Evolutionary conservation across 2,797 vertebrate species (phyloP).

Genomic region (Alectoris magna): DNA sequence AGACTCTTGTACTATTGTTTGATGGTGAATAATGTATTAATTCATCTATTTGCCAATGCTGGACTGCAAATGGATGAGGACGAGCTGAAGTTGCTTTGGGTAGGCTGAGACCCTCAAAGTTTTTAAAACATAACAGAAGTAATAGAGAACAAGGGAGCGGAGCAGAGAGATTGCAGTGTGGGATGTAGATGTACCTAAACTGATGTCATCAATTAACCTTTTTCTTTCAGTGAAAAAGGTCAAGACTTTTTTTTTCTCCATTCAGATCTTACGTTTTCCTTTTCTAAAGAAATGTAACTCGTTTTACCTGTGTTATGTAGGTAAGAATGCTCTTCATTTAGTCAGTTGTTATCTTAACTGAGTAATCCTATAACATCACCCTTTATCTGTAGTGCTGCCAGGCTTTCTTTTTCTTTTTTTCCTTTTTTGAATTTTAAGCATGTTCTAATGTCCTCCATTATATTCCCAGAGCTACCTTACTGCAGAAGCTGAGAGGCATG

Average conservation of each 20-base stretch:
- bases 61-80: background rate
- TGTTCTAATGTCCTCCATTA: background rate
- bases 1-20: background rate
- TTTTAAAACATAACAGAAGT: background rate
- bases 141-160: background rate
- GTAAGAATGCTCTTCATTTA: constrained; percentile 23
- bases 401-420: background rate
- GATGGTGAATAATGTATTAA: background rate
- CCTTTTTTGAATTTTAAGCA: background rate
- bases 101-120: background rate
- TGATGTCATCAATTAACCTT: background rate
- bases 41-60: background rate
- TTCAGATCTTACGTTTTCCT: constrained; percentile 17
- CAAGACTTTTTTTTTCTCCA: background rate
- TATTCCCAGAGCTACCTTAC: constrained; percentile 12
- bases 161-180: background rate
- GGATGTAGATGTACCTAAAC: background rate
- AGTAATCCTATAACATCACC: background rate
- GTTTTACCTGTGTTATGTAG: background rate
- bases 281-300: background rate
- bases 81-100: background rate
- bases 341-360: constrained; percentile 8
- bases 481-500: background rate
- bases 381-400: constrained; percentile 13
- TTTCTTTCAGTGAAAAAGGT: background rate